Evolutionary conservation across 2,888 invertebrate species (phyloP), one percentile per base, ranked within the genome.

Genomic region (Phyllotreta cruciferae): DNA sequence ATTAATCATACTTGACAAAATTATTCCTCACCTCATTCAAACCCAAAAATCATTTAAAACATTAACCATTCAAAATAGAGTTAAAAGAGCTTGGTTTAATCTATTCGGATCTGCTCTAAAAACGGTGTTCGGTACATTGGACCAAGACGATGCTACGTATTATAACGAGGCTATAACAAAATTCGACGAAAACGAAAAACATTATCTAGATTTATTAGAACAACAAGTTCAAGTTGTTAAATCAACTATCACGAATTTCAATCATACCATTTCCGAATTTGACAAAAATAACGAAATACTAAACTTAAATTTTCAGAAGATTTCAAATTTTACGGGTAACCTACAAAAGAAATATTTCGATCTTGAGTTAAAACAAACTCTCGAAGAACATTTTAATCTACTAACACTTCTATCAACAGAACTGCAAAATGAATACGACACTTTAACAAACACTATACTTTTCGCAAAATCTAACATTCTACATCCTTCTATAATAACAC

Each of bases 181-280:
- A 6, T 9, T 55, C 1, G 42, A 54, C 6, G 8, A 11, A 7
- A 60, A 63, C 10, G 60, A 63, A 24, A 50, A 53, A 9, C n/a
- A 61, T n/a, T 1, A 61, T 9, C 1, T 54, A 9, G n/a, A 55
- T n/a, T 41, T 66, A 24, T 9, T 66, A 10, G 56, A 57, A 41
- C 24, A 64, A 49, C 64, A 64, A 52, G 11, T 60, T 14, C 60
- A 64, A 49, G 50, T 64, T 8, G 52, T 64, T 10, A n/a, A 56
- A 44, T 44, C 35, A n/a, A 62, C 66, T 0, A 64, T 66, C 11
- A 7, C 11, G 10, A 64, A 64, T 44, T 66, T 64, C 49, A 66
- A 66, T 37, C n/a, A 42, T 44, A 49, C 64, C 0, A 58, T 64
- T 9, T 10, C 50, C 34, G 42, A 49, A 14, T 5, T 66, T 24